Percentiles rank a stretch among this genome's conserved stretches.
These are phyloP conservation scores for Leptocoma aspasia DNA, from an alignment of 2,113 vertebrate genomes.

Conservation along the genomic window DNA sequence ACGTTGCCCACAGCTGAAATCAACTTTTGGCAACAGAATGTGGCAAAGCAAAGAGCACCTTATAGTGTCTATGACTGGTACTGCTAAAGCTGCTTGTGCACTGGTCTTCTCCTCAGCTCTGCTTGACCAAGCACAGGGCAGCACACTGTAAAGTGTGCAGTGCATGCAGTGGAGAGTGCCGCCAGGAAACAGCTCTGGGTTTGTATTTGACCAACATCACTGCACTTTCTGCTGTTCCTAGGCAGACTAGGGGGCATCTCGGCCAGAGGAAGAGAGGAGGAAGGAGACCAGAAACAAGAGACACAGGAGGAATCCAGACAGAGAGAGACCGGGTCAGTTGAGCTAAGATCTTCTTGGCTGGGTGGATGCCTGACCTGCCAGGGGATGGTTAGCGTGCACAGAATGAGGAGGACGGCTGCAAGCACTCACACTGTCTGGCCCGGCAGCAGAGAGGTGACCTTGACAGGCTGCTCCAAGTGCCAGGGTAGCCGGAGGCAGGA, in stretches of 20 bases:
- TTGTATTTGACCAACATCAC: not conserved
- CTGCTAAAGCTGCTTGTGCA: not conserved
- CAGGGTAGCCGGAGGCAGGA: not conserved
- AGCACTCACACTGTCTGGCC: conserved; percentile 22
- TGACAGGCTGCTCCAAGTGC: conserved; percentile 36
- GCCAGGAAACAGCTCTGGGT: not conserved
- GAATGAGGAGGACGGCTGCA: not conserved
- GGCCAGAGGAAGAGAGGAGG: not conserved
- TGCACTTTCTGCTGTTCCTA: conserved; percentile 36
- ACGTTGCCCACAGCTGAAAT: conserved; percentile 14
- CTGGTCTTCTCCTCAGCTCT: not conserved
- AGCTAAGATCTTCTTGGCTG: conserved; percentile 30
- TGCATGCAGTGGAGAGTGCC: not conserved
- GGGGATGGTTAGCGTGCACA: conserved; percentile 30
- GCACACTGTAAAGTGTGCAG: not conserved
- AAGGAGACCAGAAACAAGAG: conserved; percentile 27
- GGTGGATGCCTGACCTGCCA: not conserved
- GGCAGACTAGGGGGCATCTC: not conserved
- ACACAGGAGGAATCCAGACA: conserved; percentile 41
- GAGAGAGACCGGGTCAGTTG: not conserved
- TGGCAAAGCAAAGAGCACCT: conserved; percentile 55
- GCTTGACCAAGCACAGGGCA: not conserved
- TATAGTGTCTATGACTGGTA: conserved; percentile 35
- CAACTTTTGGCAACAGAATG: conserved; percentile 16
- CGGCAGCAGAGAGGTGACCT: not conserved